phyloP scores from a whole-genome alignment of 2,113 vertebrate species.

The Odontesthes bonariensis region DNA sequence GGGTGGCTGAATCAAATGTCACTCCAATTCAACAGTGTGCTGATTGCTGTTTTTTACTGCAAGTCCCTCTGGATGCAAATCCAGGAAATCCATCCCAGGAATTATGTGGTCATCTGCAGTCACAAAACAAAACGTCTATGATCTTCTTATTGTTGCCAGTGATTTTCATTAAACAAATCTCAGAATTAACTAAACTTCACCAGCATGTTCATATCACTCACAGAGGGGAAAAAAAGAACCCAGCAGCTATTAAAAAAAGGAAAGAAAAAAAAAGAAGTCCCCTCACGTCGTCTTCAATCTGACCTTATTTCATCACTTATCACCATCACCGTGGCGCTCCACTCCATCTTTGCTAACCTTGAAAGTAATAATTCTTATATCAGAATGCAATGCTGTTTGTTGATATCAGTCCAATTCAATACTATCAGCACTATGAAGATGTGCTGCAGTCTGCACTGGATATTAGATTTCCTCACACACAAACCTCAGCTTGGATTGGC shows the following conservation, averaged over 20 bases:
- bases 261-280: background rate
- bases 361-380: constrained; percentile 4
- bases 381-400: background rate
- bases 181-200: background rate
- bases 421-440: background rate
- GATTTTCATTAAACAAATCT: background rate
- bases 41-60: background rate
- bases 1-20: background rate
- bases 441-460: background rate
- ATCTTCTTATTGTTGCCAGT: background rate
- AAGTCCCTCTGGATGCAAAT: background rate
- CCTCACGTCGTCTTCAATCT: background rate
- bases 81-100: background rate
- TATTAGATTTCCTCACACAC: background rate
- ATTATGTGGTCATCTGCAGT: background rate
- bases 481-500: background rate
- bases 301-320: background rate
- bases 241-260: background rate
- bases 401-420: background rate
- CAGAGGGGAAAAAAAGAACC: background rate
- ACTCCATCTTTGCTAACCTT: background rate
- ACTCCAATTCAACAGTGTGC: background rate
- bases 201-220: background rate
- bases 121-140: background rate
- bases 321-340: background rate